Base-by-base conservation (phyloP, 2,888 invertebrate species). In the Tinea trinotella region DNA sequence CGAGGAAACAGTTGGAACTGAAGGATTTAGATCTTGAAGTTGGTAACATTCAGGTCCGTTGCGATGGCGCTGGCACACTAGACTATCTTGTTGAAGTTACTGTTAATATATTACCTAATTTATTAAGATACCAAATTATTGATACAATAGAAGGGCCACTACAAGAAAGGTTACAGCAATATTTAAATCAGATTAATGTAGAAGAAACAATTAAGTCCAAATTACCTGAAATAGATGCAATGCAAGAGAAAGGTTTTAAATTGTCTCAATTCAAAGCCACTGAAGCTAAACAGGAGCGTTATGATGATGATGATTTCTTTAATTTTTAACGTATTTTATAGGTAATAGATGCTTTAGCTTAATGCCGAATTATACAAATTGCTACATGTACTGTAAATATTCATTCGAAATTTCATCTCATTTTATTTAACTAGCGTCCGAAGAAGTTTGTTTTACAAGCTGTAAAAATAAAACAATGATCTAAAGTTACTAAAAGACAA, bases 91-190 rank as follows among this genome's bases (percentile, higher is more conserved):
- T 95, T 57, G 96, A 97, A 76, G 91, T 93, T 56, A 88, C 87
- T 3, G 88, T 95, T 0, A 97, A 96, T 70, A 85, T 96, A 49
- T 66, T 96, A 53, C 95, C 96, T 0, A 96, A 97, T 85, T 78
- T 95, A 48, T 78, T 97, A 57, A 88, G 96, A 54, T 94, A 94
- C 68, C 95, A 95, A 76, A 94, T 96, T 57, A 93, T 95, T 90
- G 93, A 94, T 65, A 93, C 94, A 0, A 70, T 95, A 35, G 95
- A 95, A 75, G 90, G 90, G 34, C 94, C 95, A 0, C 74, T 95
- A 2, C 92, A 89, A 67, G 88, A 90, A 60, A 89, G 91, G 57
- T 82, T 95, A 2, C 93, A 93, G 66, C 90, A 90, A 61, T 91
- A 93, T 62, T 75, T 95, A 40, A 88, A 94, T 66, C 89, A 89